Percentiles rank a stretch among this genome's conserved stretches.
Conservation (phyloP, 2,113 vertebrate genomes). For the Anguilla japonica region DNA sequence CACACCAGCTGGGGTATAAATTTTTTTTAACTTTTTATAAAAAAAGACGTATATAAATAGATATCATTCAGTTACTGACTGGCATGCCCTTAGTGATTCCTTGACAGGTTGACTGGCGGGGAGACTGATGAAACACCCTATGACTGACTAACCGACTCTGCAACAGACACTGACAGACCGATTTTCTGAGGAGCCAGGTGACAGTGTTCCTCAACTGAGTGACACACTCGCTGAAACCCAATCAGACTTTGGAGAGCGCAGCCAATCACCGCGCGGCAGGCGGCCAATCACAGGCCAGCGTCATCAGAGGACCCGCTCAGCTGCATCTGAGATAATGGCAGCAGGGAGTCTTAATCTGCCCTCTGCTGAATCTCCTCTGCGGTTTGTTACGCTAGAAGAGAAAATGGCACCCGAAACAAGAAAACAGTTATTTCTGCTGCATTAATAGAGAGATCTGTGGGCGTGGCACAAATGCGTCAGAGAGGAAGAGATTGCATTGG, state of each 20-base stretch:
- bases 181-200: slow-evolving; percentile 14
- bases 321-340: neutral
- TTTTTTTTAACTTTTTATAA: no score
- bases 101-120: neutral
- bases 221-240: slow-evolving; percentile 36
- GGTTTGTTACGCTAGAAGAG: neutral
- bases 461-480: neutral
- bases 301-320: no score
- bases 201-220: slow-evolving; percentile 46
- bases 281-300: neutral
- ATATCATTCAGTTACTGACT: neutral
- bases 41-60: no score
- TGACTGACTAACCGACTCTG: neutral
- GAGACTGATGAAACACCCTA: neutral
- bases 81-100: neutral
- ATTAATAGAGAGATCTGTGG: neutral
- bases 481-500: neutral
- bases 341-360: no score
- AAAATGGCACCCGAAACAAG: neutral
- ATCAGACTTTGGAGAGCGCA: slow-evolving; percentile 39
- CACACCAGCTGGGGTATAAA: no score
- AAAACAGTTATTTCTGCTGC: slow-evolving; percentile 3
- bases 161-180: slow-evolving; percentile 34
- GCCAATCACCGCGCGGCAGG: neutral
- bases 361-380: slow-evolving; percentile 21